Evolutionary conservation across 2,888 invertebrate species (phyloP).

Genomic region (Liodrosophila aerea): DNA sequence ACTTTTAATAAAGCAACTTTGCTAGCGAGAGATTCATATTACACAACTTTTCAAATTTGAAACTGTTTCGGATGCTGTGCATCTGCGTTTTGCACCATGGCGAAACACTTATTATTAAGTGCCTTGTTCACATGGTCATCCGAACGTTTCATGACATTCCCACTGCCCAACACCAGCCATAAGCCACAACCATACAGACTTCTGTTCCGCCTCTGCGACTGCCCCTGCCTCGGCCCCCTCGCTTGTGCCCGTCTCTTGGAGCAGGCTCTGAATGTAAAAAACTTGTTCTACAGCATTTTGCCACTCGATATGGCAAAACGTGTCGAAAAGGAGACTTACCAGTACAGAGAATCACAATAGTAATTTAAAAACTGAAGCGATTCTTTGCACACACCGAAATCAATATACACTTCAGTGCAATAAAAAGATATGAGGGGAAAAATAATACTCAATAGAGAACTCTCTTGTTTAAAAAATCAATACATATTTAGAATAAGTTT

Average conservation of each 20-base stretch:
- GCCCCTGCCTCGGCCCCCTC: not conserved
- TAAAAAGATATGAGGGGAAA: no score
- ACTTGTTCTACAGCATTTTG: slow-evolving; percentile 49
- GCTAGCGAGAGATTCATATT: slow-evolving; percentile 18
- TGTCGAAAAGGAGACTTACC: slow-evolving; percentile 37
- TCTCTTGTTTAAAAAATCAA: no score
- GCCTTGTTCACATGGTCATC: slow-evolving; percentile 47
- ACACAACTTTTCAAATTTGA: slow-evolving; percentile 45
- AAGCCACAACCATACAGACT: slow-evolving; percentile 29
- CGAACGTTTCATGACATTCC: slow-evolving; percentile 30
- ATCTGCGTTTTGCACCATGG: slow-evolving; percentile 10
- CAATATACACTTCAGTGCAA: slow-evolving; percentile 23
- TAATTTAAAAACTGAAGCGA: not conserved
- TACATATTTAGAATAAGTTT: no score
- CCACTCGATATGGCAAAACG: slow-evolving; percentile 44
- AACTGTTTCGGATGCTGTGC: slow-evolving; percentile 8
- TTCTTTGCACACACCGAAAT: not conserved
- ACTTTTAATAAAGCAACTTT: slow-evolving; percentile 55
- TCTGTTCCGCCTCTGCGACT: not conserved
- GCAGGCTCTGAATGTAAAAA: slow-evolving; percentile 33
- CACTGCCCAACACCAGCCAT: slow-evolving; percentile 32
- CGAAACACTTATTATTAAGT: slow-evolving; percentile 48
- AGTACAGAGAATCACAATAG: slow-evolving; percentile 10
- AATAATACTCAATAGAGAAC: no score
- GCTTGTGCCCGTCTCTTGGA: not conserved